These are phyloP conservation scores for Stegodyphus dumicola DNA, from an alignment of 1,140 invertebrate genomes.

Conservation along the genomic window DNA sequence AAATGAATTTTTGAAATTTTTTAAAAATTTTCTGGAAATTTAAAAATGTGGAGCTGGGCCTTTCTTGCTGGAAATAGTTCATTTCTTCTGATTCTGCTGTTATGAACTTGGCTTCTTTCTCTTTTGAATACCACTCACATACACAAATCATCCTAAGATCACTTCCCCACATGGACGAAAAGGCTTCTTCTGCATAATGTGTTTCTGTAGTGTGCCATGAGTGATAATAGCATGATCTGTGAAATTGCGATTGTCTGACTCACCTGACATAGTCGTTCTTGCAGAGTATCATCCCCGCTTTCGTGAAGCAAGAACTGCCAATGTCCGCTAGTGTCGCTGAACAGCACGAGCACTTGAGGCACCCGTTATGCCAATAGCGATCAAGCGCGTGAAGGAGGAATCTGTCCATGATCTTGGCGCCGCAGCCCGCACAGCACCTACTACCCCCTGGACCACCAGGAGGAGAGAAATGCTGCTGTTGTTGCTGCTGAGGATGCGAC, in stretches of 20 bases:
- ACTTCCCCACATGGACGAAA: too few relatives aligned
- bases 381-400: constrained; percentile 89
- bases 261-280: constrained; percentile 93
- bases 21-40: too few relatives aligned
- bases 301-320: constrained; percentile 89
- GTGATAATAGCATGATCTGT: too few relatives aligned
- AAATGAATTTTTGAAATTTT: too few relatives aligned
- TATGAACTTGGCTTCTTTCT: too few relatives aligned
- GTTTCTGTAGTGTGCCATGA: too few relatives aligned
- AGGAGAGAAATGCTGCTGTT: constrained; percentile 28
- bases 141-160: too few relatives aligned
- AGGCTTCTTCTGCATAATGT: too few relatives aligned
- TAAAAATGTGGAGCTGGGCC: too few relatives aligned
- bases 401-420: constrained; percentile 86
- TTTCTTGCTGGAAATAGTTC: too few relatives aligned
- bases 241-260: constrained; percentile 65
- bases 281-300: constrained; percentile 92
- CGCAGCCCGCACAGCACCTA: constrained; percentile 72
- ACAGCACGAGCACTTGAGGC: constrained; percentile 92
- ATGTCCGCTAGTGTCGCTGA: constrained; percentile 86
- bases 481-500: constrained; percentile 24
- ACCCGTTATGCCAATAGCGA: constrained; percentile 91
- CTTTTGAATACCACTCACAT: too few relatives aligned
- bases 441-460: neutral
- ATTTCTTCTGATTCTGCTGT: too few relatives aligned